Conservation (phyloP, 1,140 invertebrate genomes). For the Trichonephila clavipes region DNA sequence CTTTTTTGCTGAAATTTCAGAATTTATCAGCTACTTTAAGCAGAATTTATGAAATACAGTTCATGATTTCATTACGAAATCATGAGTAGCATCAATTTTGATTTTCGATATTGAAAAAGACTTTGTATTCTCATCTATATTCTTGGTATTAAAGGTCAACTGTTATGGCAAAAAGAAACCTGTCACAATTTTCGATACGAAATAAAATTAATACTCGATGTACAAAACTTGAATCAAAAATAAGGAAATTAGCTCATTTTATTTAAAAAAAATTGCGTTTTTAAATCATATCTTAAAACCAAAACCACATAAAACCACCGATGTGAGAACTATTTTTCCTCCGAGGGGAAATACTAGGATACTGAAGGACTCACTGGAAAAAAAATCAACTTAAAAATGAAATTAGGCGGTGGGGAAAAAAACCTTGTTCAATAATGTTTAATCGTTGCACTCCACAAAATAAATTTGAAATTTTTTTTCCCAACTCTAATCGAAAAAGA, state of each 20-base stretch:
- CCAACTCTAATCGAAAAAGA: neutral
- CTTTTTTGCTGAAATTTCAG: too few species aligned
- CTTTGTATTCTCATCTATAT: too few species aligned
- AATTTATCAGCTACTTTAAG: too few species aligned
- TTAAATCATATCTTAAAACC: neutral
- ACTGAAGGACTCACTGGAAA: neutral
- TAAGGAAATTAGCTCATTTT: neutral
- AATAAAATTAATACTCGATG: neutral
- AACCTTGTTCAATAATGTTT: neutral
- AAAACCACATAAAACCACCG: neutral
- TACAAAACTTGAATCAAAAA: neutral
- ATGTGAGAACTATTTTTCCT: neutral
- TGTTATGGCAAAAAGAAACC: too few species aligned
- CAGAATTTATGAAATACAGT: too few species aligned
- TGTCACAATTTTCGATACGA: too few species aligned
- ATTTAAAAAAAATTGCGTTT: neutral
- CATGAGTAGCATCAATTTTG: too few species aligned
- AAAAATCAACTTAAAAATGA: neutral
- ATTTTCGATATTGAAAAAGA: too few species aligned
- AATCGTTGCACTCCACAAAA: conserved; percentile 10
- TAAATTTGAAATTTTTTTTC: neutral
- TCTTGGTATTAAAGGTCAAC: too few species aligned
- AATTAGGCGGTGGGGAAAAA: neutral
- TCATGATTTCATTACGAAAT: too few species aligned
- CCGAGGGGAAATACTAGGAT: neutral